A percentile compares a stretch with the other conserved stretches of the same genome.
Evolutionary conservation across 2,113 vertebrate genomes (phyloP).

Genomic region (Phrynocephalus versicolor): DNA sequence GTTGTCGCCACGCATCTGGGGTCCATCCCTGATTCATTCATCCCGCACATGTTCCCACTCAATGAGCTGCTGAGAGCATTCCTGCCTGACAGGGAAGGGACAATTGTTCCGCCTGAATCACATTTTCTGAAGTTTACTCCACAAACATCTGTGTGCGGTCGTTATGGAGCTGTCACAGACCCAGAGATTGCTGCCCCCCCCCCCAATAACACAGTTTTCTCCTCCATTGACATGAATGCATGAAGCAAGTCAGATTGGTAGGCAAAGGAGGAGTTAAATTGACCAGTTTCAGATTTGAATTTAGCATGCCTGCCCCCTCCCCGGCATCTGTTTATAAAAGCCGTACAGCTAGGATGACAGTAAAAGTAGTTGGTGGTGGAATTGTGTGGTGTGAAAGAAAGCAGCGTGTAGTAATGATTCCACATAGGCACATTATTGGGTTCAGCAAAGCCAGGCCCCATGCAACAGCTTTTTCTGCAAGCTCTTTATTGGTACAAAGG

Average conservation of each 20-base stretch:
- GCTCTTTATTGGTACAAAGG: no score
- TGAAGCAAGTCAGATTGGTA: neutral
- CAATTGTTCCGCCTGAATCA: conserved; percentile 56
- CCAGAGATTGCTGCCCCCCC: neutral
- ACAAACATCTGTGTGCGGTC: conserved; percentile 66
- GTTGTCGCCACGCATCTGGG: conserved; percentile 62
- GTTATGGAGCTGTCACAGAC: conserved; percentile 37
- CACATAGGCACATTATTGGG: no score
- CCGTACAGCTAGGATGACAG: neutral
- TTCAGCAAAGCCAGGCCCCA: no score
- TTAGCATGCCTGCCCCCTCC: neutral
- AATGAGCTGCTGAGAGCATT: conserved; percentile 35
- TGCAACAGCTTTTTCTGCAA: no score
- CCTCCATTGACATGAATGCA: neutral
- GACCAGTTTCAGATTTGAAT: neutral
- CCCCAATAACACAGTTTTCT: neutral
- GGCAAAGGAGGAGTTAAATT: neutral
- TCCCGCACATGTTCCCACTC: conserved; percentile 62
- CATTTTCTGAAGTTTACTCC: conserved; percentile 57
- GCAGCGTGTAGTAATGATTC: neutral
- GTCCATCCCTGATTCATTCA: conserved; percentile 26
- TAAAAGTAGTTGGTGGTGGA: neutral
- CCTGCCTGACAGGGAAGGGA: conserved; percentile 42
- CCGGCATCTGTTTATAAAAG: neutral
- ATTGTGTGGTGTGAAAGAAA: neutral